phyloP scores from a whole-genome alignment of 2,888 invertebrate genomes.

The Abrostola triplasia region DNA sequence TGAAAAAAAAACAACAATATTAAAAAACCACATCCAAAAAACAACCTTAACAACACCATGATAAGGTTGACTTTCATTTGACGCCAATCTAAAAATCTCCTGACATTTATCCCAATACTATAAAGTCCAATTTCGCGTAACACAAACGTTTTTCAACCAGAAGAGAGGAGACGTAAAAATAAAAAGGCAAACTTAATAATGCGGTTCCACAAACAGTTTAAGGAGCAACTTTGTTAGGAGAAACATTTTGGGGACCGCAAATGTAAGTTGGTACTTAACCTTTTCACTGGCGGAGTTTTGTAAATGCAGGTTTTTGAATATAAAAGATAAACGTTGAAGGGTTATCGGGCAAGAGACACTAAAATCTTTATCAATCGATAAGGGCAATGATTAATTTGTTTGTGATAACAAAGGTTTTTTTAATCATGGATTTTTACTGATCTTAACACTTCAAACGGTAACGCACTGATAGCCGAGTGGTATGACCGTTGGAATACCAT shows the following conservation, averaged over 20 bases:
- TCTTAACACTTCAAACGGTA: too few species aligned
- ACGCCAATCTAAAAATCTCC: not conserved
- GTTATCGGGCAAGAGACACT: conserved; percentile 36
- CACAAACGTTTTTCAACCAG: conserved; percentile 45
- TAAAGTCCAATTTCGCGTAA: conserved; percentile 49
- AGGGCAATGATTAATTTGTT: conserved; percentile 40
- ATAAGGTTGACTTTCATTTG: conserved; percentile 13
- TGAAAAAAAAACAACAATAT: conserved; percentile 44
- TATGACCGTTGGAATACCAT: too few species aligned
- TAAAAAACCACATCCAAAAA: conserved; percentile 1
- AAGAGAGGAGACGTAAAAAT: conserved; percentile 48
- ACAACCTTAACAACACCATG: fast-evolving
- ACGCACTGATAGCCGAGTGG: too few species aligned
- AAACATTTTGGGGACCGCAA: conserved; percentile 28
- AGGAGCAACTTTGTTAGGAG: conserved; percentile 25
- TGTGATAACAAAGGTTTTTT: conserved; percentile 24
- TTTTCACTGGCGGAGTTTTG: conserved; percentile 51
- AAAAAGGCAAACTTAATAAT: conserved; percentile 42
- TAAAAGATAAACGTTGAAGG: conserved; percentile 37
- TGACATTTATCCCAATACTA: conserved; percentile 39
- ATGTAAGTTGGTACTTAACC: conserved; percentile 43
- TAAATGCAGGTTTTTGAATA: conserved; percentile 54
- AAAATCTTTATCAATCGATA: conserved; percentile 49
- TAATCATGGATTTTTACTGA: not conserved
- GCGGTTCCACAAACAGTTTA: conserved; percentile 43